Base-by-base conservation (phyloP, 2,888 invertebrate species). In the Leptura quadrifasciata region DNA sequence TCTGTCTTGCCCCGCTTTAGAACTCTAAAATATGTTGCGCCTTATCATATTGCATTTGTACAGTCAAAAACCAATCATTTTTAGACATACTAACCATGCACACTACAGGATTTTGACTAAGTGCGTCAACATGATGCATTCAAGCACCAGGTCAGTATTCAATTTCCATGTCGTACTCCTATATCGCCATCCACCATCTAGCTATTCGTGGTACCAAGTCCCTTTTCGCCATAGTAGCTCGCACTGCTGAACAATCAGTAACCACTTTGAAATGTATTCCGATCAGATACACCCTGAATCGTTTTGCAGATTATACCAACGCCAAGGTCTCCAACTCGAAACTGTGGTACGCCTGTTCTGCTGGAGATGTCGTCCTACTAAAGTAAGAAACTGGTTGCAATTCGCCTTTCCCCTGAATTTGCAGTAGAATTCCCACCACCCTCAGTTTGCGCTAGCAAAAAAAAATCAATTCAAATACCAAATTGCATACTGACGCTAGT, bases 121-220 rank as follows among this genome's bases (percentile, higher is more conserved):
- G n/a, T 52, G 52, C 52, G n/a, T 52, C 52, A n/a, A 52, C 52
- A 52, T 52, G 4, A n/a, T n/a, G n/a, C n/a, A n/a, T n/a, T n/a
- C n/a, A n/a, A n/a, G n/a, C n/a, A n/a, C 52, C n/a, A 9, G 15
- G 2, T 5, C 15, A 9, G 52, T 52, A 52, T 8, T 52, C 52
- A n/a, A 52, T 8, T n/a, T 52, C 52, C 52, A 52, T 8, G 52
- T 52, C 52, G 10, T 52, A 52, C 10, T 52, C 52, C 9, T 52
- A n/a, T 52, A 52, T 52, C 9, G 52, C 9, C n/a, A 52, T 12
- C 52, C 52, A 52, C 52, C 52, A 52, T n/a, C 52, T 2, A 52
- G 52, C 52, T 52, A 52, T 52, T 8, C 52, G 52, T 52, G 52
- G 52, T n/a, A 52, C 9, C 52, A 52, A n/a, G 9, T 52, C 52